phyloP scores from a whole-genome alignment of 1,140 invertebrate species.

The Drepana arcuata region DNA sequence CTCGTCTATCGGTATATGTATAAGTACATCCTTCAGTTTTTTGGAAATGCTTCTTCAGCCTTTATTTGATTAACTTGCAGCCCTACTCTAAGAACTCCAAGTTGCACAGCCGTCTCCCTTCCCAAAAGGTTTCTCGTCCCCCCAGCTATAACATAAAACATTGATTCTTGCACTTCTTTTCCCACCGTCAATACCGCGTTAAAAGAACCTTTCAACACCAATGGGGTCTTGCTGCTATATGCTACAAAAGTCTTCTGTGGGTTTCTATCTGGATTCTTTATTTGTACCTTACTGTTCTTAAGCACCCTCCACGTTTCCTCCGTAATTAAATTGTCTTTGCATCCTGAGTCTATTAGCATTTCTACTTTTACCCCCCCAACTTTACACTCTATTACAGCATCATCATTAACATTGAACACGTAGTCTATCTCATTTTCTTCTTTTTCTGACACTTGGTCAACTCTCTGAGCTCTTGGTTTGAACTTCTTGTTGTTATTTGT shows the following conservation, averaged over 20 bases:
- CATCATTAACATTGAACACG: constrained; percentile 13
- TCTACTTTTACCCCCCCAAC: constrained; percentile 16
- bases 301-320: constrained; percentile 14
- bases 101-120: constrained; percentile 9
- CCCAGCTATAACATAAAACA: constrained; percentile 11
- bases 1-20: constrained; percentile 32
- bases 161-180: neutral
- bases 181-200: constrained; percentile 13
- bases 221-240: constrained; percentile 17
- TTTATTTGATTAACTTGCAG: constrained; percentile 17
- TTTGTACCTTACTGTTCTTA: constrained; percentile 7
- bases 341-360: constrained; percentile 23
- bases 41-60: constrained; percentile 21
- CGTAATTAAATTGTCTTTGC: constrained; percentile 18
- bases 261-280: constrained; percentile 7
- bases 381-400: constrained; percentile 11
- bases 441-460: neutral
- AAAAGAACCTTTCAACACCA: constrained; percentile 18
- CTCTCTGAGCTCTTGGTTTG: neutral
- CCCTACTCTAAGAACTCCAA: constrained; percentile 21
- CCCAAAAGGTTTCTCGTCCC: constrained; percentile 24
- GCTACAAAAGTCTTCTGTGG: constrained; percentile 14
- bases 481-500: neutral
- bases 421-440: constrained; percentile 7
- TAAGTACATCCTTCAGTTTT: constrained; percentile 29